phyloP scores from a whole-genome alignment of 2,797 vertebrate genomes.

The Yasuhikotakia modesta region DNA sequence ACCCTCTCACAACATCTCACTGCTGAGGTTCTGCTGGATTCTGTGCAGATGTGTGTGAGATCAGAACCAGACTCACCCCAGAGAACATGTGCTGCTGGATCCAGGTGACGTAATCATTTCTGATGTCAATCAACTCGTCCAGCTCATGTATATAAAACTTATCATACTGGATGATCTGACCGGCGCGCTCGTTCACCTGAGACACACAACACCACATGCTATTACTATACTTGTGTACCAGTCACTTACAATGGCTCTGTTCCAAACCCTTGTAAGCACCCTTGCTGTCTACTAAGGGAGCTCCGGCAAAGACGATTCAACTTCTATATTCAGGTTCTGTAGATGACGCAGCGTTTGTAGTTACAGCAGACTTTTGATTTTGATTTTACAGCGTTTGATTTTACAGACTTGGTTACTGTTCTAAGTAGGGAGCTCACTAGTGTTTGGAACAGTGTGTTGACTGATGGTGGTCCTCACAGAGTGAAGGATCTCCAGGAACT shows the following conservation, averaged over 20 bases:
- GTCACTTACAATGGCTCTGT: background rate
- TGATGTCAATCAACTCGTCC: slow-evolving; percentile 92
- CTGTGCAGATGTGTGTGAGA: too few species aligned
- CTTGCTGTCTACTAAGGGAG: too few species aligned
- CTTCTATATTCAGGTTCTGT: too few species aligned
- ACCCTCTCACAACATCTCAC: too few species aligned
- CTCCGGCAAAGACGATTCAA: too few species aligned
- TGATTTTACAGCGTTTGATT: too few species aligned
- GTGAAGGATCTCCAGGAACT: slow-evolving; percentile 91
- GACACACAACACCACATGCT: slow-evolving; percentile 1
- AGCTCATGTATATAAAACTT: slow-evolving; percentile 98
- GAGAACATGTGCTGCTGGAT: slow-evolving; percentile 92
- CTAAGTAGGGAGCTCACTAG: background rate
- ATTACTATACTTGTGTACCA: background rate
- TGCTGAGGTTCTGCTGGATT: too few species aligned
- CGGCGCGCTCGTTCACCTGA: slow-evolving; percentile 90
- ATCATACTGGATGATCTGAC: slow-evolving; percentile 95
- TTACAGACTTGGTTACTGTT: too few species aligned
- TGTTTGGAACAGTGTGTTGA: background rate
- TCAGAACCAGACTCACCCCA: slow-evolving; percentile 78
- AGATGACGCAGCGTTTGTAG: too few species aligned
- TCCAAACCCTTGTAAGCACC: background rate
- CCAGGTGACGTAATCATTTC: slow-evolving; percentile 95
- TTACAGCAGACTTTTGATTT: too few species aligned
- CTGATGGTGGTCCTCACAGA: slow-evolving; percentile 72